These are phyloP conservation scores for Anorthoa munda DNA, from an alignment of 2,888 invertebrate genomes.

Conservation along the genomic window DNA sequence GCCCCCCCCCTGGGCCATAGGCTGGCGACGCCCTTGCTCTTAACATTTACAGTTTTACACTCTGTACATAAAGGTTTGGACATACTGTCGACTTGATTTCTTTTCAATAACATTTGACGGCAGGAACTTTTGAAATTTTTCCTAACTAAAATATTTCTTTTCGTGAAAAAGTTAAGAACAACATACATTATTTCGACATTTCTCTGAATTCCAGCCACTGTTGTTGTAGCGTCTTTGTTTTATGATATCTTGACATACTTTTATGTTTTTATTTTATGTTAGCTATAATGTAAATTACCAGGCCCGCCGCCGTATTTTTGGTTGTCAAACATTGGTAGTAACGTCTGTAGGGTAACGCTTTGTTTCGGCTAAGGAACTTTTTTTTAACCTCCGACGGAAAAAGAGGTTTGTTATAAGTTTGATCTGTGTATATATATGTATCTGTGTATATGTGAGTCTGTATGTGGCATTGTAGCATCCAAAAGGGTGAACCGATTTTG, in stretches of 20 bases:
- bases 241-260: conserved; percentile 3
- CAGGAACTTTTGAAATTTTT: neutral
- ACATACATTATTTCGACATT: neutral
- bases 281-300: conserved; percentile 3
- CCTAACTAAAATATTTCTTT: neutral
- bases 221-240: neutral
- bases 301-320: neutral
- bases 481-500: too few species aligned
- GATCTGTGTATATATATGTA: too few species aligned
- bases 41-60: conserved; percentile 14
- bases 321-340: neutral
- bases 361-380: neutral
- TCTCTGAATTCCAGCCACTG: neutral
- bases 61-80: neutral
- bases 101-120: neutral
- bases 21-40: too few species aligned
- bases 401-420: too few species aligned
- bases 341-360: neutral
- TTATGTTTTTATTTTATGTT: conserved; percentile 3
- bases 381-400: too few species aligned
- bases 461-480: too few species aligned
- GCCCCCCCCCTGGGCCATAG: too few species aligned
- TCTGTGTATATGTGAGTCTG: too few species aligned
- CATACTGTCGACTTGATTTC: neutral
- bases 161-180: neutral